phyloP scores from a whole-genome alignment of 1,140 invertebrate species.

The Drosophila truncata region DNA sequence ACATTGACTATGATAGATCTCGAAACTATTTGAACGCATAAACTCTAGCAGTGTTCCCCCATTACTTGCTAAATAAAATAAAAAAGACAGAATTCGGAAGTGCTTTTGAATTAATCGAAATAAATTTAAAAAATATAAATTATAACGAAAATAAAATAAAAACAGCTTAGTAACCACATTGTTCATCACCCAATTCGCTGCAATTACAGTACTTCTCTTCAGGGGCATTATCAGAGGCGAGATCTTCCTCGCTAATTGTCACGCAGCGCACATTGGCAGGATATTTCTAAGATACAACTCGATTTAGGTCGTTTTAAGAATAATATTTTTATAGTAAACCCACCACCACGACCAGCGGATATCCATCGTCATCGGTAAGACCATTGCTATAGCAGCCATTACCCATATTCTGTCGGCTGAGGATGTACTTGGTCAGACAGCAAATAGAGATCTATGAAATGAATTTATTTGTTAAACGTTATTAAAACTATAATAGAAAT shows the following conservation, averaged over 20 bases:
- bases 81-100: not conserved
- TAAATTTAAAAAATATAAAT: conserved; percentile 33
- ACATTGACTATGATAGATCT: not conserved
- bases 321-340: not conserved
- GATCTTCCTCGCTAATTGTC: conserved; percentile 57
- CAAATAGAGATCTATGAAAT: conserved; percentile 60
- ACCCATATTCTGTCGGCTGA: conserved; percentile 56
- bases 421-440: conserved; percentile 68
- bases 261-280: conserved; percentile 64
- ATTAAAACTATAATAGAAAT: too few species aligned
- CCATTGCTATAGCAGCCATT: conserved; percentile 55
- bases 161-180: conserved; percentile 27
- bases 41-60: not conserved
- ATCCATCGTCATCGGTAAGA: conserved; percentile 64
- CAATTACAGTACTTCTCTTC: conserved; percentile 61
- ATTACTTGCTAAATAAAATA: not conserved
- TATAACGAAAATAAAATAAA: conserved; percentile 5
- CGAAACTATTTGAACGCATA: not conserved
- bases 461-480: not conserved
- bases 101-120: not conserved
- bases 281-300: conserved; percentile 42
- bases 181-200: conserved; percentile 34
- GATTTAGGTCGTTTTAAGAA: not conserved
- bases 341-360: conserved; percentile 69
- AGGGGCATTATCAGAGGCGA: conserved; percentile 62